phyloP scores from a whole-genome alignment of 2,797 vertebrate genomes.

The Sarcophilus harrisii region DNA sequence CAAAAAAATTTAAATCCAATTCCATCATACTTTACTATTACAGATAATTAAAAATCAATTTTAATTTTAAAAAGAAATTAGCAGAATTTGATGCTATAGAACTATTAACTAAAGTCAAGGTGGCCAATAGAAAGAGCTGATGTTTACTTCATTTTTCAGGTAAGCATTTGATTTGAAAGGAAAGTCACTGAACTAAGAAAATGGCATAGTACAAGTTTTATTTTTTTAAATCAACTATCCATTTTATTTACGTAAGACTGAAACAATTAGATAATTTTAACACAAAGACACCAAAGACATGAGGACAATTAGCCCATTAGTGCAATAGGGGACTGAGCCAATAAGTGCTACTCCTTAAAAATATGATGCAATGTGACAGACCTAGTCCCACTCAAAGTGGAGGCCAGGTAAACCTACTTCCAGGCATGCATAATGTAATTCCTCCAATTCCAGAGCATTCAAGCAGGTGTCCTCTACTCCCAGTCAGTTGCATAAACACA shows the following conservation, averaged over 20 bases:
- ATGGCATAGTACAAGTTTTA: background rate
- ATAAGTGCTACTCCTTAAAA: background rate
- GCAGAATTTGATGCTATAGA: background rate
- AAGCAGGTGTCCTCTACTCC: background rate
- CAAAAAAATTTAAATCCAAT: background rate
- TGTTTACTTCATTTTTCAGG: background rate
- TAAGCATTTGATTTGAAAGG: background rate
- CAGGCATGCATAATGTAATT: background rate
- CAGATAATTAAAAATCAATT: background rate
- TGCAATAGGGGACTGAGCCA: background rate
- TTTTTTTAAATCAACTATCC: background rate
- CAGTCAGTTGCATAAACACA: background rate
- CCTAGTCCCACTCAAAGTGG: background rate
- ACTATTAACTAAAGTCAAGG: background rate
- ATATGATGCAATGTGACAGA: background rate
- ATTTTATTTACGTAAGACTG: background rate
- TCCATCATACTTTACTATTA: background rate
- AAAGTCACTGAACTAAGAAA: background rate
- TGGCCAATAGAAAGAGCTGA: background rate
- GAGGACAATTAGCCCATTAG: background rate
- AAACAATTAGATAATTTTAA: background rate
- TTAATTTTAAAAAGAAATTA: background rate
- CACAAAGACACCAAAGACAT: background rate
- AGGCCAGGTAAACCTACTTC: background rate
- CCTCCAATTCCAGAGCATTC: background rate